Base-by-base conservation (phyloP, 1,140 invertebrate genomes). In the Melanaphis sacchari region DNA sequence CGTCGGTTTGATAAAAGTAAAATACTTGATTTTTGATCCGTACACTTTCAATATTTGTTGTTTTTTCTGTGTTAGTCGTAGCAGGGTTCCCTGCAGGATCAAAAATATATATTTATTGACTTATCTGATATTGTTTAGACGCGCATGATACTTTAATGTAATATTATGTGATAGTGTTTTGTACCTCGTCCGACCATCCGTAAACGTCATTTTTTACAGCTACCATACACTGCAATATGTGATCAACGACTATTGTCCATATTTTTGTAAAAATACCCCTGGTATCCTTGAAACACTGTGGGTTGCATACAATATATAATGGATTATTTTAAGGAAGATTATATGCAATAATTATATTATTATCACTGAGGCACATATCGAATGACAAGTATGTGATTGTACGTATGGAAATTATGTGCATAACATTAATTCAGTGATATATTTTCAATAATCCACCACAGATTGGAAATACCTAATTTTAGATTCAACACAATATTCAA, bases 31-130 rank as follows among this genome's bases (percentile, higher is more conserved):
- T 22, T 84, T 52, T 41, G 26, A 52, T 41, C 91, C 91, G 26
- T 84, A 93, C 21, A 52, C 24, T 93, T 93, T 93, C 40, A 93
- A n/a, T 41, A 54, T n/a, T 40, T 54, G 46, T 82, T 66, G 52
- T 41, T 38, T 85, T 54, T 85, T 84, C 15, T 85, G 43, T 24
- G 91, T 93, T 24, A 93, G 18, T 40, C 41, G 81, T 40, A 93
- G 38, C 15, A 93, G 40, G 2, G 8, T 40, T 9, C 91, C 91
- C 91, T 93, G 31, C 22, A 18, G 1, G n/a, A 46, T 49, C 18
- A 3, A 49, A 52, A 88, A 85, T 26, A 84, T 5, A 43, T 31
- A n/a, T 88, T 49, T 49, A 91, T 59, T 26, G 22, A 24, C 82
- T 84, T 84, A 40, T 84, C 38, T 40, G 4, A 31, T 31, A 43